phyloP scores from a whole-genome alignment of 2,113 vertebrate genomes.

The Eretmochelys imbricata region DNA sequence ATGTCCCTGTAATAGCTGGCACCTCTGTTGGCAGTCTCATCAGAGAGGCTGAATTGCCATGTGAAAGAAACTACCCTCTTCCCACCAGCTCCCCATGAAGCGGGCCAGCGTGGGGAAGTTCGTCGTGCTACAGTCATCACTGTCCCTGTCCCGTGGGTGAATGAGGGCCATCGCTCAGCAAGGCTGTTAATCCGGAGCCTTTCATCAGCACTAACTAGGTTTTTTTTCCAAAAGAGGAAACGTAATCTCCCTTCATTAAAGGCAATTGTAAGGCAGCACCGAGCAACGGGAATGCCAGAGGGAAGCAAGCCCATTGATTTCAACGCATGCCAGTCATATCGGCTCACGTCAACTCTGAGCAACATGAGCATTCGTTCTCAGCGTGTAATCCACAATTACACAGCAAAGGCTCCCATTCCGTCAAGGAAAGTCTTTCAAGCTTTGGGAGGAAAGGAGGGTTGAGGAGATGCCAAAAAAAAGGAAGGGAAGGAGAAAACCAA shows the following conservation, averaged over 20 bases:
- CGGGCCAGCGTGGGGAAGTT: background rate
- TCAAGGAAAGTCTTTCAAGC: background rate
- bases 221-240: background rate
- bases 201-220: background rate
- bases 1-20: background rate
- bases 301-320: background rate
- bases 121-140: background rate
- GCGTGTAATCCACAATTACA: background rate
- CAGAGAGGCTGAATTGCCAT: background rate
- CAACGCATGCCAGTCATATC: background rate
- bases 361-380: background rate
- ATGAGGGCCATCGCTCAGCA: background rate
- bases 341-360: background rate
- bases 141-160: background rate
- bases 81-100: background rate
- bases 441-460: background rate
- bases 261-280: background rate
- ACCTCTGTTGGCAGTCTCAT: background rate
- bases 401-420: background rate
- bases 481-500: background rate
- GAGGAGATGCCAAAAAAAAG: background rate
- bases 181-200: background rate
- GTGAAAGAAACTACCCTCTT: background rate
- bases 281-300: background rate
- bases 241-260: background rate